Percentiles rank a stretch among this genome's conserved stretches.
Conservation (phyloP, 2,888 invertebrate species). For the Perizoma affinitatum region DNA sequence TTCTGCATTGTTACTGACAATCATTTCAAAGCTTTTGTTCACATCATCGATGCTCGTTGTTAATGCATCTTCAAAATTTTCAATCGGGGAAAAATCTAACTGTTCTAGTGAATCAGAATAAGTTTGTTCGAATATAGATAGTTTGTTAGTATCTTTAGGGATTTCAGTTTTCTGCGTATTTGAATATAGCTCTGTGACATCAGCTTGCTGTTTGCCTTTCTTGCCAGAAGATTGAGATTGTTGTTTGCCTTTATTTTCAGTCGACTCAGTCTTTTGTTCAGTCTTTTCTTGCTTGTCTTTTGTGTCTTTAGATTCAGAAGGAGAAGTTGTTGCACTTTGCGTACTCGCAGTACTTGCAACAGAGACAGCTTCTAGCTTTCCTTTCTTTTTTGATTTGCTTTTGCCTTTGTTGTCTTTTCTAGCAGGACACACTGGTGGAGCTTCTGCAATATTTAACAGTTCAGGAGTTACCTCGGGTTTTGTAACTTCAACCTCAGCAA, state of each 20-base stretch:
- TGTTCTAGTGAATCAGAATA: slow-evolving; percentile 33
- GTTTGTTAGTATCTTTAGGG: slow-evolving; percentile 25
- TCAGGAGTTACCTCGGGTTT: slow-evolving; percentile 11
- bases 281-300: slow-evolving; percentile 45
- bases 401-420: slow-evolving; percentile 72
- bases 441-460: slow-evolving; percentile 27
- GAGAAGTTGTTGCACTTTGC: slow-evolving; percentile 23
- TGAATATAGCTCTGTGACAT: slow-evolving; percentile 20
- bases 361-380: slow-evolving; percentile 53
- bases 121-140: slow-evolving; percentile 16
- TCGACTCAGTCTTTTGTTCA: slow-evolving; percentile 48
- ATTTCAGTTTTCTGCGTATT: slow-evolving; percentile 12
- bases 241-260: slow-evolving; percentile 40
- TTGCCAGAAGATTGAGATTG: slow-evolving; percentile 47
- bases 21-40: slow-evolving; percentile 73
- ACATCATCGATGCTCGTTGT: slow-evolving; percentile 73
- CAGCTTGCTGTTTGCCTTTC: slow-evolving; percentile 63
- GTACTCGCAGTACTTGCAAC: slow-evolving; percentile 29
- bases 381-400: slow-evolving; percentile 68
- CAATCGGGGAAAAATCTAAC: slow-evolving; percentile 66
- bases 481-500: slow-evolving; percentile 20
- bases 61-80: slow-evolving; percentile 75
- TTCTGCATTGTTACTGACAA: slow-evolving; percentile 58
- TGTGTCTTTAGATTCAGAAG: slow-evolving; percentile 39
- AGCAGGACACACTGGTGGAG: slow-evolving; percentile 54